phyloP scores from a whole-genome alignment of 2,113 vertebrate genomes.

The Phoenicopterus ruber region DNA sequence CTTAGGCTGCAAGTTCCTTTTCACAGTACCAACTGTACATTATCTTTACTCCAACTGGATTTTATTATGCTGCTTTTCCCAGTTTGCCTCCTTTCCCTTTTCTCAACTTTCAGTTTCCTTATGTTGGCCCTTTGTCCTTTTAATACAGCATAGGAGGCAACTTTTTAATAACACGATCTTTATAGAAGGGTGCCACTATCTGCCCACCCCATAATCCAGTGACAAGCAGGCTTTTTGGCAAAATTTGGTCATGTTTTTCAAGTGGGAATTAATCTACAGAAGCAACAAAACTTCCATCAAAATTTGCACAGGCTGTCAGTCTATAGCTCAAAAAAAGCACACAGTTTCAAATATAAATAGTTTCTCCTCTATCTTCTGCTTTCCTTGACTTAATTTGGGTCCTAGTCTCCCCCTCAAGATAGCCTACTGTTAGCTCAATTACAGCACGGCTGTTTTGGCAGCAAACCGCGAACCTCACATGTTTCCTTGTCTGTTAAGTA shows the following conservation, averaged over 20 bases:
- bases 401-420: background rate
- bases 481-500: background rate
- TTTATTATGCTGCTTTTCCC: background rate
- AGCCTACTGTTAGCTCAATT: background rate
- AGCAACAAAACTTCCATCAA: background rate
- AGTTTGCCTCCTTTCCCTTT: background rate
- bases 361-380: background rate
- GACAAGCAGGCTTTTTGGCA: background rate
- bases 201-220: background rate
- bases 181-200: background rate
- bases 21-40: background rate
- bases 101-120: background rate
- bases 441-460: background rate
- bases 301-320: background rate
- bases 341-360: background rate
- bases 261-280: background rate
- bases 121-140: background rate
- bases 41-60: background rate
- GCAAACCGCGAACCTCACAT: background rate
- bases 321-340: background rate
- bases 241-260: background rate
- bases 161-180: background rate
- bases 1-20: background rate
- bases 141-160: background rate
- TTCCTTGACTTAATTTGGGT: background rate